Percentiles rank a stretch among this genome's conserved stretches.
Evolutionary conservation across 2,797 vertebrate genomes (phyloP).

Genomic region (Octomys mimax): DNA sequence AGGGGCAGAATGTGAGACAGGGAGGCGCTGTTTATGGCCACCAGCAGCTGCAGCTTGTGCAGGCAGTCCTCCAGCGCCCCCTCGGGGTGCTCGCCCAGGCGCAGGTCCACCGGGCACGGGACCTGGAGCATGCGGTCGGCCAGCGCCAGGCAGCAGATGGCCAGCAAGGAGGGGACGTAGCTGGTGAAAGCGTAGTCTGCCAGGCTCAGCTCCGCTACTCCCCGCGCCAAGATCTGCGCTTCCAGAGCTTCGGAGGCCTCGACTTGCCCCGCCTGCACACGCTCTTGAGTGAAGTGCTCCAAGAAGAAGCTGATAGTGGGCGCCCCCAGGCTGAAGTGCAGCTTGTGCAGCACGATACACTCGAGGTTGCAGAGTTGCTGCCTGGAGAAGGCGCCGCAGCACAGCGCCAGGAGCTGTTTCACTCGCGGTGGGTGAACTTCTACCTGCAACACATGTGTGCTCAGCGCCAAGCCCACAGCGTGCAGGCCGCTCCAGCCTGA

Average conservation of each 20-base stretch:
- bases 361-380: slow-evolving; percentile 97
- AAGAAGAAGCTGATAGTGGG: slow-evolving; percentile 96
- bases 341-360: slow-evolving; percentile 93
- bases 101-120: slow-evolving; percentile 69
- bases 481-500: background rate
- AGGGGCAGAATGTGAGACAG: slow-evolving; percentile 87
- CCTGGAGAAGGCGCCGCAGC: slow-evolving; percentile 93
- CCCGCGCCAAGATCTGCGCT: slow-evolving; percentile 89
- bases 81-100: slow-evolving; percentile 83
- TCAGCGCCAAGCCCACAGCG: background rate
- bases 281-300: slow-evolving; percentile 91
- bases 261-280: slow-evolving; percentile 73
- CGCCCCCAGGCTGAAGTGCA: slow-evolving; percentile 92
- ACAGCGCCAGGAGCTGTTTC: slow-evolving; percentile 94
- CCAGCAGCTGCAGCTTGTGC: slow-evolving; percentile 92
- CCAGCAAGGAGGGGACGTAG: slow-evolving; percentile 94
- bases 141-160: slow-evolving; percentile 91
- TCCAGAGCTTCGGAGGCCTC: slow-evolving; percentile 78
- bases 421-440: slow-evolving; percentile 94
- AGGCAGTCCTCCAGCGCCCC: slow-evolving; percentile 90
- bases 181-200: slow-evolving; percentile 95
- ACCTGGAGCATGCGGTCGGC: slow-evolving; percentile 90
- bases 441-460: slow-evolving; percentile 89
- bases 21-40: slow-evolving; percentile 92
- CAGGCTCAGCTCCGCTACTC: slow-evolving; percentile 94